Evolutionary conservation across 2,113 vertebrate genomes (phyloP).

Genomic region (Melanerpes aurifrons): DNA sequence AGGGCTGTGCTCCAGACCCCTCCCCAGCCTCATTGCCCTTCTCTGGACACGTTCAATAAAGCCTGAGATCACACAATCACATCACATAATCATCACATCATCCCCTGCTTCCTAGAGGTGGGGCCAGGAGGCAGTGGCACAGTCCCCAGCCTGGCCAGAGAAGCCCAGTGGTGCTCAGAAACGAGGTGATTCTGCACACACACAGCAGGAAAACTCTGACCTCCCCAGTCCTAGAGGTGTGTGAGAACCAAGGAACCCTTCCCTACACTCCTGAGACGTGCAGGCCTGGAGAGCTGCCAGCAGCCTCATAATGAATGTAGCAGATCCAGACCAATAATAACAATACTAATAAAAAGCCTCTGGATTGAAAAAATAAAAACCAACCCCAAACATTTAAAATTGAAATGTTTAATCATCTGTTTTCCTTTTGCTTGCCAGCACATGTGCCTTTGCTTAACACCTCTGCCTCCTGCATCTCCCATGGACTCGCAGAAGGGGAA

Average conservation of each 20-base stretch:
- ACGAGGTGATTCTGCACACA: slow-evolving; percentile 27
- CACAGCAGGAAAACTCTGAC: not conserved
- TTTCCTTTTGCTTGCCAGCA: not conserved
- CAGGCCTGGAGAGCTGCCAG: not conserved
- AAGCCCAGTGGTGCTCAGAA: not conserved
- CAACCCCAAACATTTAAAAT: not conserved
- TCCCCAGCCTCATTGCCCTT: too few relatives aligned
- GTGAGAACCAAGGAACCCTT: not conserved
- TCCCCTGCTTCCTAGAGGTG: not conserved
- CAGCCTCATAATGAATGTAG: not conserved
- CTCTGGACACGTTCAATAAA: not conserved
- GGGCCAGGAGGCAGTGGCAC: not conserved
- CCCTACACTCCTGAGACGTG: not conserved
- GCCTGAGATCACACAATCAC: not conserved
- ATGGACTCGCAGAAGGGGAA: not conserved
- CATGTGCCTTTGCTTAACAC: not conserved
- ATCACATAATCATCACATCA: not conserved
- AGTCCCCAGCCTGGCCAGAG: not conserved
- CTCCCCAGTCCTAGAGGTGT: not conserved
- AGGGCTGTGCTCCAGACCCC: too few relatives aligned
- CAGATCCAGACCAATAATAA: not conserved
- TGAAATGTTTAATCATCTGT: not conserved
- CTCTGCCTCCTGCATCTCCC: not conserved
- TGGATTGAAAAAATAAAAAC: not conserved
- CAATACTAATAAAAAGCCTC: not conserved